A percentile compares a stretch with the other conserved stretches of the same genome.
These are phyloP conservation scores for Ochropleura leucogaster DNA, from an alignment of 2,888 invertebrate genomes.

Conservation along the genomic window DNA sequence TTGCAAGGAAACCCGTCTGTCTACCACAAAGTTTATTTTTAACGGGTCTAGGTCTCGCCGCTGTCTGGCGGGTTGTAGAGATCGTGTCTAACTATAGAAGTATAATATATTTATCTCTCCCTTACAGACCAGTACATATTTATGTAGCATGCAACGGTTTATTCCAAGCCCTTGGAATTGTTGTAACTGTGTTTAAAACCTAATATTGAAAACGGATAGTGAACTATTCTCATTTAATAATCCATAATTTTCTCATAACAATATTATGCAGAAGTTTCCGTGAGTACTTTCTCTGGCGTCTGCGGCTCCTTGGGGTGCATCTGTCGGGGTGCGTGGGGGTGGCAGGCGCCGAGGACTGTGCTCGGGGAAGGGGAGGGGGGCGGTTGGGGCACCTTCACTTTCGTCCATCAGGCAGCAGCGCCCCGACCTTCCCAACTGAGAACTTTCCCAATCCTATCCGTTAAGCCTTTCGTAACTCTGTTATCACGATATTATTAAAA, in stretches of 20 bases:
- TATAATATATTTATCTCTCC: neutral
- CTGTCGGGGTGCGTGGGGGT: conserved; percentile 65
- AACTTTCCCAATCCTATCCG: conserved; percentile 77
- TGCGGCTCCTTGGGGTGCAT: conserved; percentile 73
- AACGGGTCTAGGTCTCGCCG: neutral
- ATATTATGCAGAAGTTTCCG: conserved; percentile 63
- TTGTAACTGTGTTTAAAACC: neutral
- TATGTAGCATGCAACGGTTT: neutral
- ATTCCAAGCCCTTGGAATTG: neutral
- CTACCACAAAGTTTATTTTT: conserved; percentile 24
- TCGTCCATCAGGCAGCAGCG: conserved; percentile 72
- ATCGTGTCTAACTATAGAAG: neutral
- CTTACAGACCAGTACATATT: neutral
- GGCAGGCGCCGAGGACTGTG: conserved; percentile 28
- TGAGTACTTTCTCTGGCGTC: conserved; percentile 80
- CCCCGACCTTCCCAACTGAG: conserved; percentile 75
- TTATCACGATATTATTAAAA: conserved; percentile 63
- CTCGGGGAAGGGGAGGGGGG: conserved; percentile 53
- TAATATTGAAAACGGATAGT: conserved; percentile 12
- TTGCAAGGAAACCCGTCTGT: conserved; percentile 9
- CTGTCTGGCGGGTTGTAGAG: conserved; percentile 16
- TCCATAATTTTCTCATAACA: conserved; percentile 53
- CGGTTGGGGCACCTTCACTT: conserved; percentile 79
- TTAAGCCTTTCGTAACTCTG: conserved; percentile 67
- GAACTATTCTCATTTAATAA: conserved; percentile 50